A percentile compares a stretch with the other conserved stretches of the same genome.
These are phyloP conservation scores for Antheraea pernyi DNA, from an alignment of 1,140 invertebrate species.

Conservation along the genomic window DNA sequence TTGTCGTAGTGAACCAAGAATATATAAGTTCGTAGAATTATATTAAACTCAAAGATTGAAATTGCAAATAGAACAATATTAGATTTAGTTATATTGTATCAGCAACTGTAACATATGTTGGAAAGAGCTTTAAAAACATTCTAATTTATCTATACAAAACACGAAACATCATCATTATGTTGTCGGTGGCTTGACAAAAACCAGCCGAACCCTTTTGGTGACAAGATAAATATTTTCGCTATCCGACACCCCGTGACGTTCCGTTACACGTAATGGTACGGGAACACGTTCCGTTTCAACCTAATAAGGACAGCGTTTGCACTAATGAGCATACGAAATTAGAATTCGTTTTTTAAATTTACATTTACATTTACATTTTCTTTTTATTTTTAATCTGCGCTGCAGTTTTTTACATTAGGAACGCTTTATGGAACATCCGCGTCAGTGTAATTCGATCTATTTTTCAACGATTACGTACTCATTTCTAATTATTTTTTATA, in stretches of 20 bases:
- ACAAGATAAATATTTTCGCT: conserved; percentile 18
- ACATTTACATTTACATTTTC: background rate
- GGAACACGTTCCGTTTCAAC: conserved; percentile 15
- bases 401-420: background rate
- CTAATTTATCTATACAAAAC: background rate
- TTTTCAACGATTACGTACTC: background rate
- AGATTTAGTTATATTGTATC: background rate
- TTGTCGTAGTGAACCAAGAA: no score
- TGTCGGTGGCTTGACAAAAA: conserved; percentile 9
- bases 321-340: conserved; percentile 14
- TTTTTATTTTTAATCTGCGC: conserved; percentile 7
- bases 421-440: background rate
- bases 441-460: background rate
- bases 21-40: no score
- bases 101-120: background rate
- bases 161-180: background rate
- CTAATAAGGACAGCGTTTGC: conserved; percentile 11
- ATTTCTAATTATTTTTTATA: no score
- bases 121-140: background rate
- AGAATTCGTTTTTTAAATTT: conserved; percentile 11
- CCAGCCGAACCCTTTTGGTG: conserved; percentile 16
- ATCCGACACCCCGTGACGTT: conserved; percentile 16
- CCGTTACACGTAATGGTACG: conserved; percentile 13
- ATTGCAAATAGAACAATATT: background rate
- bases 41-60: background rate